Evolutionary conservation across 64 coral and sea anemone genomes (phyloP).

Genomic region (Astreopora myriophthalma): DNA sequence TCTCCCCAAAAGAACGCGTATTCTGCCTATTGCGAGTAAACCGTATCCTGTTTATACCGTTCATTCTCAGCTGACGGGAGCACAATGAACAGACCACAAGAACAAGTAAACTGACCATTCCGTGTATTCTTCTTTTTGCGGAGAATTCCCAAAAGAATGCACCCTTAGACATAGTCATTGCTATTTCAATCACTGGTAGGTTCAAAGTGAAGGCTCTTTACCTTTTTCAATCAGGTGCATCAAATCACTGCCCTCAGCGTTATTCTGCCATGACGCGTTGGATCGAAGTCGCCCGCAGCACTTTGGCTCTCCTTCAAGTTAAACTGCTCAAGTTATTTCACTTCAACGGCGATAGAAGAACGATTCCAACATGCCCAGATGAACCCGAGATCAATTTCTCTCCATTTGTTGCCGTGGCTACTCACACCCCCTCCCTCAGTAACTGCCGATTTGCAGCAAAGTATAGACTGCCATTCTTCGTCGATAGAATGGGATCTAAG

Average conservation of each 20-base stretch:
- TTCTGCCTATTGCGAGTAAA: no score
- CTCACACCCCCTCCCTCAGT: background rate
- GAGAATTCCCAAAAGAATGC: no score
- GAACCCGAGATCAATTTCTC: slow-evolving; percentile 43
- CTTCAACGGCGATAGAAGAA: slow-evolving; percentile 63
- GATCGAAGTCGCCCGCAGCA: slow-evolving; percentile 69
- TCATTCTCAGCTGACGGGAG: no score
- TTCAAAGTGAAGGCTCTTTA: background rate
- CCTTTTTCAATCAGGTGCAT: slow-evolving; percentile 25
- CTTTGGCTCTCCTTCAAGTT: slow-evolving; percentile 38
- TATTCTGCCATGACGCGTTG: slow-evolving; percentile 69
- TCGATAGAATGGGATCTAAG: slow-evolving; percentile 76
- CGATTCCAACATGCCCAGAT: slow-evolving; percentile 63
- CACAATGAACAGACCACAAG: no score
- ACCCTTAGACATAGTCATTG: no score
- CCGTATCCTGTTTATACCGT: no score
- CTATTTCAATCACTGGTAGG: no score
- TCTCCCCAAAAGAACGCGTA: no score
- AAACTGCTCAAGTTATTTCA: slow-evolving; percentile 45
- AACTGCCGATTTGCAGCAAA: slow-evolving; percentile 26
- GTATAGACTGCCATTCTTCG: slow-evolving; percentile 82
- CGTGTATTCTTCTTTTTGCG: no score
- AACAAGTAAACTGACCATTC: no score
- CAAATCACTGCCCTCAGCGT: slow-evolving; percentile 70
- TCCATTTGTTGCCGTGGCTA: slow-evolving; percentile 48